Evolutionary conservation across 1,140 invertebrate species (phyloP).

Genomic region (Aphaenogaster ashmeadi): DNA sequence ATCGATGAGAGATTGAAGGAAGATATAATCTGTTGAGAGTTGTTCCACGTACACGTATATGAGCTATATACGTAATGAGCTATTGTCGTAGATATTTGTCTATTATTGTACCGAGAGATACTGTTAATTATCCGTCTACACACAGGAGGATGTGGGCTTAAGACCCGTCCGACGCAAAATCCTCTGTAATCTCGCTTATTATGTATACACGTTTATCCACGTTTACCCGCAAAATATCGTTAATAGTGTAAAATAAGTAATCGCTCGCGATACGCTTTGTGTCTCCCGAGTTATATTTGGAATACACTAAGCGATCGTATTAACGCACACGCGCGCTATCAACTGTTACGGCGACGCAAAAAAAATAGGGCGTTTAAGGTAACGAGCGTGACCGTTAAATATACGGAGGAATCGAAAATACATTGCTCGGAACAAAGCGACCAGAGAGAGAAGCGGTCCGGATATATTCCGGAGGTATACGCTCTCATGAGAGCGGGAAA

Average conservation of each 20-base stretch:
- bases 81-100: neutral
- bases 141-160: neutral
- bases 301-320: neutral
- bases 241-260: constrained; percentile 14
- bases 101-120: neutral
- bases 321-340: neutral
- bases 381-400: neutral
- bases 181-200: constrained; percentile 36
- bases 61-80: neutral
- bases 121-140: constrained; percentile 4
- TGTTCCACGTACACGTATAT: neutral
- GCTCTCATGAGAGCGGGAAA: neutral
- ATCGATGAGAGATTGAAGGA: neutral
- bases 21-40: neutral
- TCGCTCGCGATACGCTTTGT: neutral
- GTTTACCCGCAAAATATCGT: neutral
- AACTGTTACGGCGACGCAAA: neutral
- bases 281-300: neutral
- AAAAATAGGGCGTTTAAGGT: neutral
- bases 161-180: constrained; percentile 23
- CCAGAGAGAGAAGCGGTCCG: neutral
- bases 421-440: neutral
- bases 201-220: constrained; percentile 5
- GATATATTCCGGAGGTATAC: neutral
- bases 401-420: neutral